phyloP scores from a whole-genome alignment of 2,888 invertebrate species.

The Vanessa cardui region DNA sequence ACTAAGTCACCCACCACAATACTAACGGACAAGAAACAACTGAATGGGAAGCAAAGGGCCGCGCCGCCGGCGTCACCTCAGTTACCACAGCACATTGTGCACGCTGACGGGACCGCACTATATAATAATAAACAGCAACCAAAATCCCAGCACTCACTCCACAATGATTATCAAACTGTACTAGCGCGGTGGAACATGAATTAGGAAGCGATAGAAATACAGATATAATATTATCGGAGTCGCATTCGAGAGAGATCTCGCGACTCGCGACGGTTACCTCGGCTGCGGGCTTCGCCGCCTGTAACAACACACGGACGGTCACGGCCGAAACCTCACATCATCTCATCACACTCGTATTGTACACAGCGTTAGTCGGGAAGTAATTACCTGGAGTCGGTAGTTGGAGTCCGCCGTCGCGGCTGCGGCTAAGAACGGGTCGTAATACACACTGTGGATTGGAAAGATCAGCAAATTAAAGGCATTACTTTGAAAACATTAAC shows the following conservation, averaged over 20 bases:
- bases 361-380: background rate
- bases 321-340: conserved; percentile 34
- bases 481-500: background rate
- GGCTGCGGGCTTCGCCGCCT: conserved; percentile 87
- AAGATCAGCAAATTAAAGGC: conserved; percentile 3
- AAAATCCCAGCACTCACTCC: conserved; percentile 80
- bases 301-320: conserved; percentile 83
- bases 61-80: conserved; percentile 55
- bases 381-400: conserved; percentile 93
- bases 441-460: conserved; percentile 88
- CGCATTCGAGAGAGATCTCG: conserved; percentile 53
- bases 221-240: conserved; percentile 54
- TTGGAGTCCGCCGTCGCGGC: conserved; percentile 93
- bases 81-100: conserved; percentile 78
- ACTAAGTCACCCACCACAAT: conserved; percentile 74
- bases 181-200: conserved; percentile 76
- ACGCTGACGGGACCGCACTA: conserved; percentile 60
- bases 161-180: conserved; percentile 69
- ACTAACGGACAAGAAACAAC: conserved; percentile 70
- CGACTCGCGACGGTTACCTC: conserved; percentile 79
- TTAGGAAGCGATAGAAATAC: conserved; percentile 80
- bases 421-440: conserved; percentile 97
- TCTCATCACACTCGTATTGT: background rate
- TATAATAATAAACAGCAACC: conserved; percentile 75
- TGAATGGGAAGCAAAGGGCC: conserved; percentile 67